Evolutionary conservation across 2,888 invertebrate species (phyloP), one percentile per base, ranked within the genome.

Genomic region (Drosophila stalkeri): DNA sequence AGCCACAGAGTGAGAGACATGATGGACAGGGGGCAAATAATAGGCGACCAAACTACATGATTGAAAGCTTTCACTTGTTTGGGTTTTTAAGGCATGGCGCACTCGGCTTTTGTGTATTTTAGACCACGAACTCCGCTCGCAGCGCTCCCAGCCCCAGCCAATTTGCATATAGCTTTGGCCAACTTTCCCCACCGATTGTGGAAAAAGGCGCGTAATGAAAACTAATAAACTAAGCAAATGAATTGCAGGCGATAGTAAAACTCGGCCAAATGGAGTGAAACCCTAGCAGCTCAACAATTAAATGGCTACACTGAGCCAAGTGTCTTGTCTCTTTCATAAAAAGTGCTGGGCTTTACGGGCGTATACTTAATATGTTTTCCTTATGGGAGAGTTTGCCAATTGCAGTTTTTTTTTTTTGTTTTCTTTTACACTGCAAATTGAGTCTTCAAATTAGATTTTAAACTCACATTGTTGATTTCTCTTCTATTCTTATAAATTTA

Each of bases 51-150:
- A 70, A 54, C 85, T 79, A 86, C 77, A 90, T 90, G 85, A 86
- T 86, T 88, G 85, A 86, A 86, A 86, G 85, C 85, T 86, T 86
- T 86, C 86, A 86, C 80, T 88, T 86, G 85, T 72, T 86, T 82
- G 80, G 74, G 72, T 82, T 84, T 80, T 72, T 71, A 86, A 69
- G 71, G 81, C 67, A 84, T 49, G 65, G 72, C 75, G 39, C 64
- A 59, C 43, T 66, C 37, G 62, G 52, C 49, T n/a, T 43, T 18
- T 37, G 46, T 55, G 27, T 65, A 44, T 55, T 33, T 46, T 33
- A 57, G 39, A 27, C 55, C 55, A 18, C 39, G 39, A 39, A 18
- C 11, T 12, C 41, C 27, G 8, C 23, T 33, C 20, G 11, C 49
- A 12, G 23, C 5, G 3, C 37, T 3, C 27, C 39, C n/a, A 44